A percentile compares a stretch with the other conserved stretches of the same genome.
Conservation (phyloP, 1,140 invertebrate species). For the Anagrus nilaparvatae region DNA sequence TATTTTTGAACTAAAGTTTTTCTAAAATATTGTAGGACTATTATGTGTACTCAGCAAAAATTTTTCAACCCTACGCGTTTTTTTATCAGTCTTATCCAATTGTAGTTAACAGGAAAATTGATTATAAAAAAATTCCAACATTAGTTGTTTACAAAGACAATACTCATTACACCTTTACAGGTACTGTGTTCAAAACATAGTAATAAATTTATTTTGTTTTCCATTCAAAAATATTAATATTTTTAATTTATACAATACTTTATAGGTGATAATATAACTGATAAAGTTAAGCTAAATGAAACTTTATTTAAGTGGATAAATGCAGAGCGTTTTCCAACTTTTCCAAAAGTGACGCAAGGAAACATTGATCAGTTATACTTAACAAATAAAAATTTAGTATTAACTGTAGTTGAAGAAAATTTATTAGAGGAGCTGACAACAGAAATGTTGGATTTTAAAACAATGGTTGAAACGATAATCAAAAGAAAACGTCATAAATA, state of each 20-base stretch:
- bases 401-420: constrained; percentile 81
- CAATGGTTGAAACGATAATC: constrained; percentile 78
- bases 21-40: constrained; percentile 49
- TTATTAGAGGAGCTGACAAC: constrained; percentile 69
- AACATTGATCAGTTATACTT: constrained; percentile 75
- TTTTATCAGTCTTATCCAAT: constrained; percentile 70
- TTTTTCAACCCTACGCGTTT: constrained; percentile 72
- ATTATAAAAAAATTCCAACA: constrained; percentile 53
- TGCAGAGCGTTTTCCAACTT: constrained; percentile 79
- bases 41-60: constrained; percentile 61
- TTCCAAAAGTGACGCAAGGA: constrained; percentile 74
- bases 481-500: constrained; percentile 65
- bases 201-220: constrained; percentile 12
- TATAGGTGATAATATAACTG: constrained; percentile 38
- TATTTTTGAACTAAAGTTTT: constrained; percentile 6
- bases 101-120: constrained; percentile 56
- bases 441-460: constrained; percentile 72
- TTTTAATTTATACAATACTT: constrained; percentile 1
- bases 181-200: constrained; percentile 32
- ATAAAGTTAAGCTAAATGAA: constrained; percentile 49
- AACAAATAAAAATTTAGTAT: constrained; percentile 77
- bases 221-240: constrained; percentile 3
- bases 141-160: constrained; percentile 82
- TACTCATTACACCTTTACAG: constrained; percentile 58
- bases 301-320: constrained; percentile 80